phyloP scores from a whole-genome alignment of 2,888 invertebrate genomes.

The Cryptophagus acutangulus region DNA sequence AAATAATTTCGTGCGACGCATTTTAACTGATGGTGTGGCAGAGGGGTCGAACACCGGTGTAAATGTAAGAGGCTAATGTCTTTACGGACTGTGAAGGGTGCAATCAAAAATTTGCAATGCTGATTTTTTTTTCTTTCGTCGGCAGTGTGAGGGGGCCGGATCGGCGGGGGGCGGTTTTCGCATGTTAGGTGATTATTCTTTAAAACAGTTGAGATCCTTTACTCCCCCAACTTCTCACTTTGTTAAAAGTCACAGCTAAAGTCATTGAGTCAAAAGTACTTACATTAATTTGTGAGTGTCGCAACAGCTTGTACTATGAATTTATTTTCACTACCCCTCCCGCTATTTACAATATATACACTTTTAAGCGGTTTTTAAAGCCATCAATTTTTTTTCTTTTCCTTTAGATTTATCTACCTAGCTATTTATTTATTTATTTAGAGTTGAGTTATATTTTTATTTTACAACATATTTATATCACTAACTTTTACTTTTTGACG shows the following conservation, averaged over 20 bases:
- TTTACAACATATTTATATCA: no score
- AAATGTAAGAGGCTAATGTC: slow-evolving; percentile 49
- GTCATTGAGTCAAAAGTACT: slow-evolving; percentile 47
- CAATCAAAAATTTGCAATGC: slow-evolving; percentile 49
- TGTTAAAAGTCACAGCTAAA: slow-evolving; percentile 42
- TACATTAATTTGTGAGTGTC: slow-evolving; percentile 45
- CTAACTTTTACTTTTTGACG: no score
- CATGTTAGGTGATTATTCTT: slow-evolving; percentile 47
- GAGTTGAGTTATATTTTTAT: no score
- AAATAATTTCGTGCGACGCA: slow-evolving; percentile 46
- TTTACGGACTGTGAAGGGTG: slow-evolving; percentile 49
- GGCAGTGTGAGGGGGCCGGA: no score
- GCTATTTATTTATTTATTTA: no score
- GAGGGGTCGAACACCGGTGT: slow-evolving; percentile 39
- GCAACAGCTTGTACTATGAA: slow-evolving; percentile 43
- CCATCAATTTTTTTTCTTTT: no score
- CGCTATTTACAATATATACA: neutral
- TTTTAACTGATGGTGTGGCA: slow-evolving; percentile 37
- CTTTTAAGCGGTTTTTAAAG: neutral
- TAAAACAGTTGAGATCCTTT: slow-evolving; percentile 47
- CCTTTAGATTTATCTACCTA: no score
- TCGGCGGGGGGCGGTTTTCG: slow-evolving; percentile 40
- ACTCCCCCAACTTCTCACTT: slow-evolving; percentile 31
- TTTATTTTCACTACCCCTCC: slow-evolving; percentile 33
- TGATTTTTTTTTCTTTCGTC: slow-evolving; percentile 50